Base-by-base conservation (phyloP, 2,797 vertebrate species). In the Sebastes wilsoni region DNA sequence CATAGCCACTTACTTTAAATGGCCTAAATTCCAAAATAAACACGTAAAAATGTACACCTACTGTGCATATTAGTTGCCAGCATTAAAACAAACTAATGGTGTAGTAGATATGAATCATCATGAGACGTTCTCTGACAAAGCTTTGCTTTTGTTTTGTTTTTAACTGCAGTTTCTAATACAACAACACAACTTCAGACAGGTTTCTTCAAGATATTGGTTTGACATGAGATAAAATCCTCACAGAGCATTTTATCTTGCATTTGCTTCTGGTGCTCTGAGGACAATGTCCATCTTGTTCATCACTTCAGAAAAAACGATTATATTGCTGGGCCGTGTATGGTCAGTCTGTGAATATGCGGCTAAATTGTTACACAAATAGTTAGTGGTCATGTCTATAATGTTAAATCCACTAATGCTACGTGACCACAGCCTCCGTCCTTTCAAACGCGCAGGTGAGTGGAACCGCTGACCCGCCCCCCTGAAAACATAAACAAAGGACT, bases 41-140 rank as follows among this genome's bases (percentile, higher is more conserved):
- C 9, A 38, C 2, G n/a, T 55, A 30, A 30, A 74, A 46, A 55
- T 2, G 14, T 70, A 84, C 61, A 66, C 55, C 62, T 55, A 59
- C 71, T 75, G 59, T 66, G 30, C 58, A 58, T 27, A 76, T 62
- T 71, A 56, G 54, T 62, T 82, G 84, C 62, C 32, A 66, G 59
- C 46, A 67, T 46, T 22, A 3, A 55, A 82, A 66, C 52, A 79
- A 74, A 82, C 25, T 12, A 28, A 52, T 76, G 14, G n/a, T 5
- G 22, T 61, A 60, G 66, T 69, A 62, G 36, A 66, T 36, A 65
- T 81, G 23, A 77, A 85, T 86, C 42, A 78, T 71, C 66, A 49
- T 25, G 38, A 84, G 66, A 73, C 55, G 18, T 34, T 77, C 28
- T 46, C 68, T 72, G 34, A 78, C 38, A 71, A 67, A 75, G 54